Evolutionary conservation across 1,140 invertebrate species (phyloP).

Genomic region (Drosophila setifemur): DNA sequence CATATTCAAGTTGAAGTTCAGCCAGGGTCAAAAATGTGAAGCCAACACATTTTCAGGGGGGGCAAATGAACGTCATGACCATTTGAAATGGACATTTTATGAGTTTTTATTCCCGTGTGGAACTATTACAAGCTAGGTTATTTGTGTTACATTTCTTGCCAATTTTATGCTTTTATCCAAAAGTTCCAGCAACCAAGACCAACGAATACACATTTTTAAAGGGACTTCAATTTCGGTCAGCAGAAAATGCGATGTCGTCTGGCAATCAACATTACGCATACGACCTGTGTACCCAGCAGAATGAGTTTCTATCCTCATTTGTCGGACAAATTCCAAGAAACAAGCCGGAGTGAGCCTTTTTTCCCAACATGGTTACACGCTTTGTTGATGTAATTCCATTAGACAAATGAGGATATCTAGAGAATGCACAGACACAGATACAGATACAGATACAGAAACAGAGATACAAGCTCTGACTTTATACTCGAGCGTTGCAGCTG

Average conservation of each 20-base stretch:
- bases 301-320: constrained; percentile 1
- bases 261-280: constrained; percentile 55
- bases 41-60: too few species aligned
- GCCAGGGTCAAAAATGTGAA: neutral
- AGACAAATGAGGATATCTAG: constrained; percentile 13
- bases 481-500: constrained; percentile 4
- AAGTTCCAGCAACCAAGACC: too few species aligned
- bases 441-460: neutral
- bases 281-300: constrained; percentile 7
- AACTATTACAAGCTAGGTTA: too few species aligned
- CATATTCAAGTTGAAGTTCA: constrained; percentile 36
- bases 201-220: too few species aligned
- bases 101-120: too few species aligned
- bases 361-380: constrained; percentile 2
- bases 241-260: neutral
- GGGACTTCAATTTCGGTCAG: too few species aligned
- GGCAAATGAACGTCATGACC: constrained; percentile 21
- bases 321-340: neutral
- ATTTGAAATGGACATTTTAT: too few species aligned
- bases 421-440: neutral
- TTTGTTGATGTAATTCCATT: constrained; percentile 36
- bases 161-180: too few species aligned
- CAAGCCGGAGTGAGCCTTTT: neutral
- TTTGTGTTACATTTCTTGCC: too few species aligned
- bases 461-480: too few species aligned